These are phyloP conservation scores for Tipula confusa DNA, from an alignment of 2,888 invertebrate species.

Conservation along the genomic window DNA sequence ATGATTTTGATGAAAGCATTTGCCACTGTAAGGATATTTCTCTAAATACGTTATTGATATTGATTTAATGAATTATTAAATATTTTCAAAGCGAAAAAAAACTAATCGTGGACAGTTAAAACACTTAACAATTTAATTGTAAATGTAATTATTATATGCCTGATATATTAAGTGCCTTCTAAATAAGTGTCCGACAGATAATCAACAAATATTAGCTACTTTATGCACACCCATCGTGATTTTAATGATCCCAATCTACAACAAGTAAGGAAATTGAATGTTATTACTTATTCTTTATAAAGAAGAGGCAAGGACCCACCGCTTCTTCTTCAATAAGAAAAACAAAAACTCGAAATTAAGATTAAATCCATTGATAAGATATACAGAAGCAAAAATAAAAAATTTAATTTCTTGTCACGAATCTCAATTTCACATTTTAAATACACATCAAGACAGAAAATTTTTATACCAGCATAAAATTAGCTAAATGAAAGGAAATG, in stretches of 20 bases:
- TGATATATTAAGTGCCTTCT: too few species aligned
- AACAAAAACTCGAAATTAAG: background rate
- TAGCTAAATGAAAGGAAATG: background rate
- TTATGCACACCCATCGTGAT: background rate
- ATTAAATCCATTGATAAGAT: background rate
- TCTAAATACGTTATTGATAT: too few species aligned
- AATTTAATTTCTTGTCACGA: conserved; percentile 5
- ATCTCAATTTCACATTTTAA: conserved; percentile 25
- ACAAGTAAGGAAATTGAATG: background rate
- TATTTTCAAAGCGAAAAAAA: too few species aligned
- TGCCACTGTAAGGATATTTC: too few species aligned
- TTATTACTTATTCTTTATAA: background rate
- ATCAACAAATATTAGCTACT: background rate
- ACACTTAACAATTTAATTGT: too few species aligned
- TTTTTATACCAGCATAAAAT: conserved; percentile 6
- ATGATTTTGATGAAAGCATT: too few species aligned
- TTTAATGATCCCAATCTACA: background rate
- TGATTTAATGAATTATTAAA: too few species aligned
- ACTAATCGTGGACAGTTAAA: too few species aligned
- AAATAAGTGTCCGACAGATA: too few species aligned
- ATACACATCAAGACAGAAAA: background rate
- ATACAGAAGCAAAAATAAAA: background rate
- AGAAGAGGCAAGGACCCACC: background rate
- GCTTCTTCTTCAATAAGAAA: background rate
- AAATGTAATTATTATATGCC: too few species aligned